Percentiles rank a stretch among this genome's conserved stretches.
Conservation (phyloP, 2,888 invertebrate genomes). For the Phorcus lineatus region DNA sequence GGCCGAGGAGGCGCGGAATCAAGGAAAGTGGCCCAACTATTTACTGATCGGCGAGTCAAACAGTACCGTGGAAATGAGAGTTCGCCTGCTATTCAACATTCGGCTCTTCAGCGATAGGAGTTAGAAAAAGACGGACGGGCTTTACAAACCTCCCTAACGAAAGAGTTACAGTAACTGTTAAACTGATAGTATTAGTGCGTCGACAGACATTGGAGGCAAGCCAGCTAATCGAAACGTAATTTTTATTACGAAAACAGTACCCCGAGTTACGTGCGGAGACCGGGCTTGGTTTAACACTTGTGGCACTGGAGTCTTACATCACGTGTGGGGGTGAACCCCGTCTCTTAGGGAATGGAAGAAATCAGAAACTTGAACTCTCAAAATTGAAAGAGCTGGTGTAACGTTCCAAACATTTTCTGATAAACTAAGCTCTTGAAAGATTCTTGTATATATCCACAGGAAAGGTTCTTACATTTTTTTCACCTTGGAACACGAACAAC, state of each 20-base stretch:
- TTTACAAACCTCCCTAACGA: neutral
- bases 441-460: too few species aligned
- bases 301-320: neutral
- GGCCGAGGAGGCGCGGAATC: neutral
- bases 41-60: constrained; percentile 3
- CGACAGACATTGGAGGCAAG: neutral
- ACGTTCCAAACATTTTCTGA: too few species aligned
- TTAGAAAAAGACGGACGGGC: neutral
- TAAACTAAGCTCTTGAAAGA: too few species aligned
- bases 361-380: too few species aligned
- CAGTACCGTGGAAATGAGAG: neutral
- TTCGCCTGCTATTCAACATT: neutral
- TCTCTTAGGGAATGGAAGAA: too few species aligned
- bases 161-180: neutral
- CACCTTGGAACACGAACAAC: too few species aligned
- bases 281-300: neutral
- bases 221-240: constrained; percentile 10
- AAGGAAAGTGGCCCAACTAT: neutral
- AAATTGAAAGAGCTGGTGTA: too few species aligned
- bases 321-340: too few species aligned
- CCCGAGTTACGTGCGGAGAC: neutral
- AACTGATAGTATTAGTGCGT: neutral
- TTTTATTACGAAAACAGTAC: constrained; percentile 7
- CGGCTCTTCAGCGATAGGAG: neutral
- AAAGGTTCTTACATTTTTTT: too few species aligned